Evolutionary conservation across 1,140 invertebrate species (phyloP).

Genomic region (Dendrolimus kikuchii): DNA sequence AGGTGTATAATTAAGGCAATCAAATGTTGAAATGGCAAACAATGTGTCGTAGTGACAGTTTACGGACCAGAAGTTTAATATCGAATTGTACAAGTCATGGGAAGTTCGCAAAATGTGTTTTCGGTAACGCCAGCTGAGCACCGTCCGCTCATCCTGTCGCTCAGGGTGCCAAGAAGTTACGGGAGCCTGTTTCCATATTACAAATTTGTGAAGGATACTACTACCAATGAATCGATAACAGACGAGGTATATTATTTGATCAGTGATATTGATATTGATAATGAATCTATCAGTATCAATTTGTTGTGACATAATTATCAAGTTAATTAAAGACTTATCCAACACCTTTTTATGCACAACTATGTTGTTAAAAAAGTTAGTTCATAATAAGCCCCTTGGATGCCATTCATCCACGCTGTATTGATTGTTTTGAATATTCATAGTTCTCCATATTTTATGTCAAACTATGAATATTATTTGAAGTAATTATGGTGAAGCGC

Average conservation of each 20-base stretch:
- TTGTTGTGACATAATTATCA: too few species aligned
- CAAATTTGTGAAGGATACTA: constrained; percentile 59
- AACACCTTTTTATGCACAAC: too few species aligned
- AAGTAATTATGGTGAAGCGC: too few species aligned
- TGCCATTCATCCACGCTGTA: too few species aligned
- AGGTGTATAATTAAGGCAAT: constrained; percentile 8
- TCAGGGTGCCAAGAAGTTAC: constrained; percentile 60
- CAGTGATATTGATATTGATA: too few species aligned
- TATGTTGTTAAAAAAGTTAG: too few species aligned
- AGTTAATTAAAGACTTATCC: too few species aligned
- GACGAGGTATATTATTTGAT: constrained; percentile 32
- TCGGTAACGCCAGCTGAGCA: constrained; percentile 33
- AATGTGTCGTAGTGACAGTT: constrained; percentile 24
- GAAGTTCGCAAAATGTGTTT: constrained; percentile 17
- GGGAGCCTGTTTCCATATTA: constrained; percentile 69
- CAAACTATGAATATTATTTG: too few species aligned
- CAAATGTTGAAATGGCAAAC: constrained; percentile 35
- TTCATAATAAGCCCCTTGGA: too few species aligned
- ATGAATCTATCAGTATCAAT: too few species aligned
- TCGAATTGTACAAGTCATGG: constrained; percentile 22
- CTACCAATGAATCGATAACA: constrained; percentile 33
- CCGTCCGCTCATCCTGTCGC: constrained; percentile 44
- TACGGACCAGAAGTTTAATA: constrained; percentile 23
- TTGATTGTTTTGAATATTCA: too few species aligned
- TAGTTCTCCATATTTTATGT: too few species aligned